Evolutionary conservation across 2,113 vertebrate genomes (phyloP).

Genomic region (Chrysemys picta): DNA sequence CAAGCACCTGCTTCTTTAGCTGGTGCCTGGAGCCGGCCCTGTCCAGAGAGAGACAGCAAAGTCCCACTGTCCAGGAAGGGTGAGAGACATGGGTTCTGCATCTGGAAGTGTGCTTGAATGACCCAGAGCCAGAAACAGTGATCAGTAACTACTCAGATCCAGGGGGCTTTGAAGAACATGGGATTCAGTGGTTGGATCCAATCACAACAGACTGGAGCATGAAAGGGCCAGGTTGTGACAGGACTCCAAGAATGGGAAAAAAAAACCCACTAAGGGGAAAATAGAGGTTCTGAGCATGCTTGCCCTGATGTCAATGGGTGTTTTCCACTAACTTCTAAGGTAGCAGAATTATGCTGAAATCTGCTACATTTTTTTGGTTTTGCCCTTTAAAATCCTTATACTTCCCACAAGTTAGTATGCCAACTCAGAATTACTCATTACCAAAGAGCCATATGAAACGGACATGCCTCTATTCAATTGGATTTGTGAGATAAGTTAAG

Average conservation of each 20-base stretch:
- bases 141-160: background rate
- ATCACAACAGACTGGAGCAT: background rate
- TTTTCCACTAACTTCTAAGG: background rate
- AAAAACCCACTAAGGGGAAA: background rate
- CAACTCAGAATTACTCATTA: constrained; percentile 45
- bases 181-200: background rate
- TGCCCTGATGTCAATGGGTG: background rate
- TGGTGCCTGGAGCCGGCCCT: no score
- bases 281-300: background rate
- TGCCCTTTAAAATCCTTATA: background rate
- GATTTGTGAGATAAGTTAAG: constrained; percentile 89
- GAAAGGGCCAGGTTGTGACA: background rate
- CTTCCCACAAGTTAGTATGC: constrained; percentile 27
- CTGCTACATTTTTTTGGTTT: background rate
- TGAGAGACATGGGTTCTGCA: background rate
- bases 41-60: background rate
- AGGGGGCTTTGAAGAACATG: background rate
- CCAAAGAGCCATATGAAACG: constrained; percentile 51
- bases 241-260: background rate
- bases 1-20: no score
- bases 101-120: background rate
- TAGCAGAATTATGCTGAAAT: background rate
- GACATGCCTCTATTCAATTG: constrained; percentile 76
- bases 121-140: background rate
- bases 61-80: background rate